phyloP scores from a whole-genome alignment of 2,888 invertebrate species.

The Petrophora chlorosata region DNA sequence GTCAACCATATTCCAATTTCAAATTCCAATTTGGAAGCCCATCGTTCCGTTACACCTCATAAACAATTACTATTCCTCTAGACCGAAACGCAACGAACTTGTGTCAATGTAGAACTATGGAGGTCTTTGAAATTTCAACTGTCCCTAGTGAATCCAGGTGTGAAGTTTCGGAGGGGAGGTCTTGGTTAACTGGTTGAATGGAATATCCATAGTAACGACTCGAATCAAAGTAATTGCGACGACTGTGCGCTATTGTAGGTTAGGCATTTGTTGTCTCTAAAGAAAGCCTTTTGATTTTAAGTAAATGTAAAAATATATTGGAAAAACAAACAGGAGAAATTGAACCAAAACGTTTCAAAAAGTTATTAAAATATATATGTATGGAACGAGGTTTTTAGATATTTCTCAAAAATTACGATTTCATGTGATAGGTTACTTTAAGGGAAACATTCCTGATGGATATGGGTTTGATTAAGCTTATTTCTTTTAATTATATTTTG shows the following conservation, averaged over 20 bases:
- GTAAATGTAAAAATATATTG: too few relatives aligned
- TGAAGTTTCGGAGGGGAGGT: constrained; percentile 18
- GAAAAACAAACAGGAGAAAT: too few relatives aligned
- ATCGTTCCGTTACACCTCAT: constrained; percentile 45
- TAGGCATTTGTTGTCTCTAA: background rate
- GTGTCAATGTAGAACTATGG: constrained; percentile 33
- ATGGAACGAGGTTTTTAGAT: too few relatives aligned
- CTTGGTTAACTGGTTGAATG: constrained; percentile 25
- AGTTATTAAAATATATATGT: too few relatives aligned
- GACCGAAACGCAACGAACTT: constrained; percentile 44
- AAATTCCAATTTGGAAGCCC: constrained; percentile 40
- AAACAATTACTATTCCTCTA: constrained; percentile 48
- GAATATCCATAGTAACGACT: background rate
- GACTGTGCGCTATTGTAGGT: background rate
- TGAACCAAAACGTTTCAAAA: too few relatives aligned
- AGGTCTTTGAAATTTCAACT: constrained; percentile 21
- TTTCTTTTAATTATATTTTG: too few relatives aligned
- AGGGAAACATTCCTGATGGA: too few relatives aligned
- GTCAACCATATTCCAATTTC: constrained; percentile 40
- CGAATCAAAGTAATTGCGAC: constrained; percentile 11
- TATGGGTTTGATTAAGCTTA: too few relatives aligned
- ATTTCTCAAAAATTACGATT: too few relatives aligned
- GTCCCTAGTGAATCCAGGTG: background rate
- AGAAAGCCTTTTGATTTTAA: too few relatives aligned
- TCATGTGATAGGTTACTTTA: too few relatives aligned